These are phyloP conservation scores for Apaloderma vittatum DNA, from an alignment of 2,113 vertebrate genomes.

Conservation along the genomic window DNA sequence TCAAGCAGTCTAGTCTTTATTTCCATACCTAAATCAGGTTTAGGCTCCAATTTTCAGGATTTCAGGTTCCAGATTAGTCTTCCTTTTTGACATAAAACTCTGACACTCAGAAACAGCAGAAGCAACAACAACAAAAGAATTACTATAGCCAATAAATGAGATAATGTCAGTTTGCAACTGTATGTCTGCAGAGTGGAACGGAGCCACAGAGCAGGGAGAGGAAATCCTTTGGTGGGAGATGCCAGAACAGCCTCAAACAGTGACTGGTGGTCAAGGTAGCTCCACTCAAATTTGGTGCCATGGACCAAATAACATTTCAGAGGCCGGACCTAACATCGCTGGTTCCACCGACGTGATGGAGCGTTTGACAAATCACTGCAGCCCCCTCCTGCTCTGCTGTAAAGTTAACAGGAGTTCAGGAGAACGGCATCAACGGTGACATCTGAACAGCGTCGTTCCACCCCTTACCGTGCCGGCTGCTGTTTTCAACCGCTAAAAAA, in stretches of 20 bases:
- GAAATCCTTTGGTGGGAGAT: background rate
- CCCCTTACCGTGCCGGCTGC: background rate
- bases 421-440: background rate
- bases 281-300: background rate
- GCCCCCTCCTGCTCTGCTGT: background rate
- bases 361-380: background rate
- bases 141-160: background rate
- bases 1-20: background rate
- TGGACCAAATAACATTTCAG: rapidly evolving
- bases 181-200: rapidly evolving
- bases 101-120: background rate
- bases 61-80: background rate
- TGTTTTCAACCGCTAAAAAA: background rate
- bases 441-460: background rate
- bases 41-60: background rate
- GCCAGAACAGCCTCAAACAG: background rate
- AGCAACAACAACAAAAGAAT: background rate
- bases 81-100: background rate
- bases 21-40: background rate
- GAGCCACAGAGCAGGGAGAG: background rate
- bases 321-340: too few species aligned
- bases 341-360: background rate
- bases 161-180: rapidly evolving
- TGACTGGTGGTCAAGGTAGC: rapidly evolving
- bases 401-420: background rate